Base-by-base conservation (phyloP, 37 sponge, comb jelly and placozoan genomes). In the Spongia lamella region DNA sequence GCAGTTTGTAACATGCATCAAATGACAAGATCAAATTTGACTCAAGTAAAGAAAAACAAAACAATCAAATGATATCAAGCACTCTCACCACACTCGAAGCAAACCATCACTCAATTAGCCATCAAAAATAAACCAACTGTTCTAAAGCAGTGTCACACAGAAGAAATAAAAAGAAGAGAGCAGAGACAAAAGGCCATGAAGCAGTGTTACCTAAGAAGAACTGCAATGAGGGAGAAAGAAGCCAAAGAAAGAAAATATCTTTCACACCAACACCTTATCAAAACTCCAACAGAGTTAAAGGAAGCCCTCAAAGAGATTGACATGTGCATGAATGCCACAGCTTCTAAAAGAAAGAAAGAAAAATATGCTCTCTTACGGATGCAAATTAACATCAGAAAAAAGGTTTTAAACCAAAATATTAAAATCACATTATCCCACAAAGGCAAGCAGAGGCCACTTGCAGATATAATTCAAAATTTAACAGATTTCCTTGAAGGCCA, bases 241-340 rank as follows among this genome's bases (percentile, higher is more conserved):
- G 56, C 55, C 36, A 38, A 72, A 35, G 66, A 81, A 64, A 72
- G 50, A 32, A 66, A n/a, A 19, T 36, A 56, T 53, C 56, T 81
- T 29, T 71, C 73, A 61, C 71, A 33, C 4, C 33, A 62, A 61
- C 49, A 59, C 72, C 14, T 71, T 55, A 72, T 71, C 50, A 26
- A 30, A 30, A 53, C 82, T 47, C 38, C 29, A 20, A 57, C 71
- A 33, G 82, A 81, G 50, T 38, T 81, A 66, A 71, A 72, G 62
- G 38, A n/a, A 50, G 34, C n/a, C 3, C 53, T 81, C 24, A 61
- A 35, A 47, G 81, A 80, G 66, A 80, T 80, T 70, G 81, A 80
- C 31, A 72, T 71, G 58, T 53, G 70, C 40, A 61, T 63, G n/a
- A 80, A 71, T 43, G 62, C 54, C 53, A 58, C 60, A 53, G 26